These are phyloP conservation scores for Eudasyphora cyanicolor DNA, from an alignment of 2,888 invertebrate species.

Conservation along the genomic window DNA sequence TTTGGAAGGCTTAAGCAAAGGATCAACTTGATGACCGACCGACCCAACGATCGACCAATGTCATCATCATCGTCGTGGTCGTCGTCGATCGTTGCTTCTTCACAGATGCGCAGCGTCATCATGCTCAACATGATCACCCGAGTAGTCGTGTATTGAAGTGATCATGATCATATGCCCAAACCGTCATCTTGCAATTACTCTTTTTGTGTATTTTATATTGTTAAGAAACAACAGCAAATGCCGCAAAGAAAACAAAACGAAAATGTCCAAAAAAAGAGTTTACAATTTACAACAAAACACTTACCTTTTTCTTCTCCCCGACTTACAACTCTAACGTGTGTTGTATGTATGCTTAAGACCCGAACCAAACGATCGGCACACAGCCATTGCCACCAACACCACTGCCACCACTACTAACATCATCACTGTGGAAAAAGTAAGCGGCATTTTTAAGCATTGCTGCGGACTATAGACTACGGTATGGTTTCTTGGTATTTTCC, in stretches of 20 bases:
- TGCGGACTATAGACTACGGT: too few species aligned
- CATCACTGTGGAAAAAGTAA: conserved; percentile 35
- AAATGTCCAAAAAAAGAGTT: conserved; percentile 27
- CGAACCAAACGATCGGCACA: not conserved
- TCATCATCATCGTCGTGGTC: not conserved
- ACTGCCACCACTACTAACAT: not conserved
- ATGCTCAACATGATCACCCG: not conserved
- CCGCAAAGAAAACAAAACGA: conserved; percentile 15
- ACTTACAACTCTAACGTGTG: conserved; percentile 18
- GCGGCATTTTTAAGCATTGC: conserved; percentile 51
- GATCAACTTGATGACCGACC: not conserved
- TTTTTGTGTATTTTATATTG: conserved; percentile 15
- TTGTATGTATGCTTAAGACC: conserved; percentile 15
- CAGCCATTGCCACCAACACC: conserved; percentile 12
- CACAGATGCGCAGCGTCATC: not conserved
- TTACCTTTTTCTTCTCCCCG: conserved; percentile 8
- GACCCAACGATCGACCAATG: too few species aligned
- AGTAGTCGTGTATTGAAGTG: not conserved
- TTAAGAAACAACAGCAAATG: conserved; percentile 9
- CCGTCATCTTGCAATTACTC: conserved; percentile 32
- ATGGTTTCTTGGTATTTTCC: conserved; percentile 53
- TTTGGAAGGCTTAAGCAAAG: not conserved
- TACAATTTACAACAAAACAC: conserved; percentile 43
- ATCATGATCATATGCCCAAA: not conserved
- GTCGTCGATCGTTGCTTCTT: not conserved